phyloP scores from a whole-genome alignment of 2,797 vertebrate species.

The Rhinophrynus dorsalis region DNA sequence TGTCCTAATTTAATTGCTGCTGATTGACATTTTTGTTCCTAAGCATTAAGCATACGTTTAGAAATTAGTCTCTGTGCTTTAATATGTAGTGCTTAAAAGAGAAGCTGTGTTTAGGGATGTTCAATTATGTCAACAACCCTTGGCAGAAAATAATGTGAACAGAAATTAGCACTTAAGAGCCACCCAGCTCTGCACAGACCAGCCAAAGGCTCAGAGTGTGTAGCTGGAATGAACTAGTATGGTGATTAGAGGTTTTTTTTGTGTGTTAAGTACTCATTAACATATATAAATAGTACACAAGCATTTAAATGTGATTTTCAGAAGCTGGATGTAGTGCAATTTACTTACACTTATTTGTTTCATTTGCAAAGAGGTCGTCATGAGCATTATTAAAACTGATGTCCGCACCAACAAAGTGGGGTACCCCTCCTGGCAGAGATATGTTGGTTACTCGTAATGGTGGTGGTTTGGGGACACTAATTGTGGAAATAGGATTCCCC shows the following conservation, averaged over 20 bases:
- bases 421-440: slow-evolving; percentile 58
- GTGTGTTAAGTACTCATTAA: slow-evolving; percentile 23
- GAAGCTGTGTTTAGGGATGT: slow-evolving; percentile 42
- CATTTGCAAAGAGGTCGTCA: slow-evolving; percentile 64
- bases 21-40: slow-evolving; percentile 45
- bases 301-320: not conserved
- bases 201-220: slow-evolving; percentile 21
- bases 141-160: slow-evolving; percentile 40
- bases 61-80: slow-evolving; percentile 42
- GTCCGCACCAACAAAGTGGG: slow-evolving; percentile 61
- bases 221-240: slow-evolving; percentile 22
- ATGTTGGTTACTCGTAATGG: slow-evolving; percentile 64
- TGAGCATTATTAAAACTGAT: slow-evolving; percentile 55
- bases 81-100: slow-evolving; percentile 35
- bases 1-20: slow-evolving; percentile 41
- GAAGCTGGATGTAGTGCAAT: slow-evolving; percentile 12
- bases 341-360: slow-evolving; percentile 61
- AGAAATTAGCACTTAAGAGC: slow-evolving; percentile 47
- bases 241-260: slow-evolving; percentile 21
- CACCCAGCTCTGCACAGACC: slow-evolving; percentile 21
- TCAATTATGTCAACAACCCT: slow-evolving; percentile 48
- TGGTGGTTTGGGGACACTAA: slow-evolving; percentile 58
- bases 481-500: slow-evolving; percentile 63
- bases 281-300: slow-evolving; percentile 19
- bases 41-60: slow-evolving; percentile 36